A percentile compares a stretch with the other conserved stretches of the same genome.
Conservation (phyloP, 92 coral and sea anemone species). For the Porites divaricata region DNA sequence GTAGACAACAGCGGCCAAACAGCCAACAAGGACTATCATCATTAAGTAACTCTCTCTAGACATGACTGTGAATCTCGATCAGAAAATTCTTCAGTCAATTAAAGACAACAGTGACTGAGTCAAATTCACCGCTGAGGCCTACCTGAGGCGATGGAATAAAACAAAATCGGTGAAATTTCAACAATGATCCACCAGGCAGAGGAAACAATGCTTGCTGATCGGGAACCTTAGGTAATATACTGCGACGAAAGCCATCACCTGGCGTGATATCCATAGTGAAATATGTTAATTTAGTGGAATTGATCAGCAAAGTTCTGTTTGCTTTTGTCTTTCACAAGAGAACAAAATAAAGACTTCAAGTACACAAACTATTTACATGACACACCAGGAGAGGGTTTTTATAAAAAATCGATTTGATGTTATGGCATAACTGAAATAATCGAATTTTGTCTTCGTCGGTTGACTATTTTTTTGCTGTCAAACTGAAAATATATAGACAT, state of each 20-base stretch:
- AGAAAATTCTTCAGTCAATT: neutral
- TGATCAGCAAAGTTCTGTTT: slow-evolving; percentile 1
- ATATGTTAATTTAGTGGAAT: slow-evolving; percentile 41
- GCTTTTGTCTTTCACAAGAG: neutral
- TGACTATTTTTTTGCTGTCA: too few species aligned
- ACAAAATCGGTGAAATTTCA: neutral
- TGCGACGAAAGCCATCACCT: slow-evolving; percentile 14
- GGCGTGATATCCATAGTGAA: slow-evolving; percentile 16
- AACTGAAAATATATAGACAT: too few species aligned
- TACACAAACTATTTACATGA: neutral
- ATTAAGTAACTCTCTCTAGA: slow-evolving; percentile 30
- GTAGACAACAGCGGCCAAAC: slow-evolving; percentile 52
- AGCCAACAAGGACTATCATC: slow-evolving; percentile 49
- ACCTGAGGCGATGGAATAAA: too few species aligned
- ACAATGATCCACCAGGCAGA: neutral
- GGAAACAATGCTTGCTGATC: neutral
- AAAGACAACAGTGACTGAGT: too few species aligned
- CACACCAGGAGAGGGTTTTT: neutral
- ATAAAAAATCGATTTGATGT: neutral
- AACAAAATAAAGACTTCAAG: neutral
- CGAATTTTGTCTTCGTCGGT: too few species aligned
- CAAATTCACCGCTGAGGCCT: too few species aligned
- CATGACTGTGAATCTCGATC: slow-evolving; percentile 39
- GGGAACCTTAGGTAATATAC: slow-evolving; percentile 15
- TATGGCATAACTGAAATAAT: too few species aligned